These are phyloP conservation scores for Hedya salicella DNA, from an alignment of 2,888 invertebrate species.

Conservation along the genomic window DNA sequence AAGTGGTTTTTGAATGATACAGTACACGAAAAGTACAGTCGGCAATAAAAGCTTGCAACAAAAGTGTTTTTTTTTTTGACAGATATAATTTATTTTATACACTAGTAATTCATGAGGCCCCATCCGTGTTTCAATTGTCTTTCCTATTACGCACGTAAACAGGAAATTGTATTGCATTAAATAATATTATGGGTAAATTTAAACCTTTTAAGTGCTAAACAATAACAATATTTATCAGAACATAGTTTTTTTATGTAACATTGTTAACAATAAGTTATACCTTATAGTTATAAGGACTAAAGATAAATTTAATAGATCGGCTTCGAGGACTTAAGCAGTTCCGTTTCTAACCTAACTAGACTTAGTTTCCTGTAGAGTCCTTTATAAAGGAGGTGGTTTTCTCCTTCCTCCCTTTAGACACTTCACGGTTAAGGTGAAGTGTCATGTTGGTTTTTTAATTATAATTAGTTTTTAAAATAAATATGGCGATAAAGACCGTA, in stretches of 20 bases:
- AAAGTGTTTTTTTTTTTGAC: too few species aligned
- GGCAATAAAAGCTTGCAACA: too few species aligned
- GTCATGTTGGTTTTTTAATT: not conserved
- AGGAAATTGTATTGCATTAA: not conserved
- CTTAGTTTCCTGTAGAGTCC: slow-evolving; percentile 3
- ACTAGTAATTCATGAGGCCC: not conserved
- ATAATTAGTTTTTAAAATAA: not conserved
- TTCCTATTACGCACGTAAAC: slow-evolving; percentile 26
- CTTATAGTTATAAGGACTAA: too few species aligned
- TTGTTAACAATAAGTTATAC: too few species aligned
- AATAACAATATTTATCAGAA: too few species aligned
- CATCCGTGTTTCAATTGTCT: not conserved
- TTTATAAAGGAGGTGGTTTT: slow-evolving; percentile 6
- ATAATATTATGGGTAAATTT: not conserved
- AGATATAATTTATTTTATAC: too few species aligned
- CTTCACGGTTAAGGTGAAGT: not conserved
- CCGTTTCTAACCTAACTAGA: not conserved
- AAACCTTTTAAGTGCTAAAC: too few species aligned
- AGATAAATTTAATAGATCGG: too few species aligned
- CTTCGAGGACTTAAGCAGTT: too few species aligned
- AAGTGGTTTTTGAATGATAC: too few species aligned
- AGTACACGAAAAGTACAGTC: too few species aligned
- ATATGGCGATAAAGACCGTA: not conserved
- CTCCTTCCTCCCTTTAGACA: slow-evolving; percentile 2
- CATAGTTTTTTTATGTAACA: too few species aligned